phyloP scores from a whole-genome alignment of 2,888 invertebrate genomes.

The Melanargia galathea region DNA sequence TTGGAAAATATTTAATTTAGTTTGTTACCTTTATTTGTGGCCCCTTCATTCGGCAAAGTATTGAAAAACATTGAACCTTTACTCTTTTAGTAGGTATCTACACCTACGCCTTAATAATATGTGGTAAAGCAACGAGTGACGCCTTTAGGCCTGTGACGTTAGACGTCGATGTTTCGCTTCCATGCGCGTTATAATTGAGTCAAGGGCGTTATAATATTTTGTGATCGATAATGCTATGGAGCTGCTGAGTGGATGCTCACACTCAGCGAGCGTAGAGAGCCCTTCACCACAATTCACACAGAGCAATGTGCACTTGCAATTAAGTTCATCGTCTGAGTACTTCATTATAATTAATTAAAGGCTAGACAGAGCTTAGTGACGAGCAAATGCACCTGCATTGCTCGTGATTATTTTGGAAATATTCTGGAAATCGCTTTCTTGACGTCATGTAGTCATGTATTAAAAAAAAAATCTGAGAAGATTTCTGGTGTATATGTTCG shows the following conservation, averaged over 20 bases:
- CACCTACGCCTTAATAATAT: too few relatives aligned
- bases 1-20: too few relatives aligned
- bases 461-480: too few relatives aligned
- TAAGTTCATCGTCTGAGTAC: slow-evolving; percentile 6
- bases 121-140: too few relatives aligned
- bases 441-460: too few relatives aligned
- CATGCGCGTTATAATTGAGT: too few relatives aligned
- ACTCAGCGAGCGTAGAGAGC: slow-evolving; percentile 4
- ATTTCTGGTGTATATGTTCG: too few relatives aligned
- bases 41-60: not conserved
- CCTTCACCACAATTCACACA: slow-evolving; percentile 8
- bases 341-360: slow-evolving; percentile 6
- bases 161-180: too few relatives aligned
- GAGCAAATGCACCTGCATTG: not conserved
- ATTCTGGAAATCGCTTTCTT: too few relatives aligned
- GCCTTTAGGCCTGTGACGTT: too few relatives aligned
- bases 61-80: not conserved
- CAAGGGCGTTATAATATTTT: too few relatives aligned
- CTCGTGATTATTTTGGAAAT: not conserved
- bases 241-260: slow-evolving; percentile 11
- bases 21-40: not conserved
- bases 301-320: not conserved
- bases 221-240: slow-evolving; percentile 15
- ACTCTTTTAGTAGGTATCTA: too few relatives aligned
- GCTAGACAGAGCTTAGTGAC: not conserved